Evolutionary conservation across 2,888 invertebrate species (phyloP).

Genomic region (Neoscelio sp.): DNA sequence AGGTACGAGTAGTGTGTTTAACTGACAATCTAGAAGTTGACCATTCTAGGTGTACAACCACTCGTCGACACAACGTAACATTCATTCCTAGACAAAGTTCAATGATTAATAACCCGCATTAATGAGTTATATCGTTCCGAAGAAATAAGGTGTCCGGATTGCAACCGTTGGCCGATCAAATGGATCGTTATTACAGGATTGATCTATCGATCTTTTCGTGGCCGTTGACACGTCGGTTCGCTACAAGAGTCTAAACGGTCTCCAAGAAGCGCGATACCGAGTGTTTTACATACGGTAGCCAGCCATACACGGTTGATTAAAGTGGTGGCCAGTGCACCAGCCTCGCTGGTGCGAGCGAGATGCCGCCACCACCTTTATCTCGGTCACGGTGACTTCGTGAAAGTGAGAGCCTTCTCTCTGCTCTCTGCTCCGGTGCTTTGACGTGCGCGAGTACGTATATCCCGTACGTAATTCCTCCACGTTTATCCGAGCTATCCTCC

Average conservation of each 20-base stretch:
- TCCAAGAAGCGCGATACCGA: constrained; percentile 24
- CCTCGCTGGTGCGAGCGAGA: constrained; percentile 70
- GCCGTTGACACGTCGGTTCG: constrained; percentile 74
- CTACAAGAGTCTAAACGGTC: too few relatives aligned
- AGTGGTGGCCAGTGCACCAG: constrained; percentile 73
- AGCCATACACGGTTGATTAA: constrained; percentile 76
- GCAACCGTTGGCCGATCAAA: constrained; percentile 49
- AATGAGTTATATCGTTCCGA: too few relatives aligned
- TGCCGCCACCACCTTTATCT: constrained; percentile 80
- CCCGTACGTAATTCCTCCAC: constrained; percentile 37
- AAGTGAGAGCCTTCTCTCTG: constrained; percentile 82
- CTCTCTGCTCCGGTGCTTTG: constrained; percentile 67
- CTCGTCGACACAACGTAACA: too few relatives aligned
- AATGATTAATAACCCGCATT: too few relatives aligned
- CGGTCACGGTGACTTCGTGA: constrained; percentile 82
- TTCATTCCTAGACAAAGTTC: too few relatives aligned
- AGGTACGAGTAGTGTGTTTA: too few relatives aligned
- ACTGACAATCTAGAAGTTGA: too few relatives aligned
- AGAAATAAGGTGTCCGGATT: too few relatives aligned
- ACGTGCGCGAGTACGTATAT: constrained; percentile 62
- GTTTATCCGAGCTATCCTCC: constrained; percentile 57
- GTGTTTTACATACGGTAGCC: constrained; percentile 71
- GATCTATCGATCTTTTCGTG: constrained; percentile 77
- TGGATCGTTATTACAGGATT: constrained; percentile 75
- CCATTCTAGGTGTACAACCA: too few relatives aligned